Base-by-base conservation (phyloP, 2,113 vertebrate species). In the Gavialis gangeticus region DNA sequence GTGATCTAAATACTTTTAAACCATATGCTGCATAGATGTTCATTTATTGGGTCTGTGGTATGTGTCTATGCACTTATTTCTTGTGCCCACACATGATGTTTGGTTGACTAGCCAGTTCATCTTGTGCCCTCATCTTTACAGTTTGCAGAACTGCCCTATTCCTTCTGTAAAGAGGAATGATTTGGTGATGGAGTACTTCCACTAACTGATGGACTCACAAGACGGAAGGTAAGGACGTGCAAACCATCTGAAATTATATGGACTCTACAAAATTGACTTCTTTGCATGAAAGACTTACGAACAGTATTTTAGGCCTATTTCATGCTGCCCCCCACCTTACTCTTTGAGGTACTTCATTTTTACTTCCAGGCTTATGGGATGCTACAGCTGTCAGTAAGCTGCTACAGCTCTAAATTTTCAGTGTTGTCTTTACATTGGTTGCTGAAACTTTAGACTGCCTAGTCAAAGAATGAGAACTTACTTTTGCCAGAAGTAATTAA, bases 191-290 rank as follows among this genome's bases (percentile, higher is more conserved):
- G 98, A 96, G 96, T 91, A 87, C 78, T 97, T 82, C 93, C 93
- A 96, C 95, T 98, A 96, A 98, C 98, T 91, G 97, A 98, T 98
- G 98, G 98, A 98, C 97, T 96, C 98, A 95, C 98, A 98, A 97
- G 97, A 98, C 97, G 98, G 89, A 98, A 98, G 98, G 98, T 98
- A 97, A 97, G 96, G 89, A 64, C 25, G 54, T 94, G 71, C 79
- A 80, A 82, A 79, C 86, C 18, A 87, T 37, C 59, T 85, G 75
- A 86, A 83, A 59, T 34, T 25, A 56, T 75, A 76, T 59, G 85
- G 82, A 25, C 66, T 82, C 19, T 37, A 59, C 80, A 82, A 71
- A 92, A 79, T 17, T n/a, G 59, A 59, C 60, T 85, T 92, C 54
- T 4, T 88, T 2, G n/a, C 58, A 5, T 75, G 58, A 59, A 60